These are phyloP conservation scores for Imbricaverruca yamaguchii DNA, from an alignment of 2,888 invertebrate species.

Conservation along the genomic window DNA sequence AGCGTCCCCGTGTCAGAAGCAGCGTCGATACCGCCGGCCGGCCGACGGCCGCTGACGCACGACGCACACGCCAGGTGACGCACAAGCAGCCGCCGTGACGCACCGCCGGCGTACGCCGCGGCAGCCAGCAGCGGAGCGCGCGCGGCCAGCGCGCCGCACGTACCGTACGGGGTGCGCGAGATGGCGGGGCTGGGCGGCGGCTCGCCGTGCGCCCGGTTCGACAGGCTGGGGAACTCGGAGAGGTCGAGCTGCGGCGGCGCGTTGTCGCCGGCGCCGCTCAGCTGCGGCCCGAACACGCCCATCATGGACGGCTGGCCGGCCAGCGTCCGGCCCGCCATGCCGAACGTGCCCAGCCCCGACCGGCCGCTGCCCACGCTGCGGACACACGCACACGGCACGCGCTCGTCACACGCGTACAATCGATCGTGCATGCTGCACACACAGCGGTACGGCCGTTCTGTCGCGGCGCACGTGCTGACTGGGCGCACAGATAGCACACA, in stretches of 20 bases:
- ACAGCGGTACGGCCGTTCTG: too few relatives aligned
- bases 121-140: neutral
- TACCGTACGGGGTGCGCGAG: slow-evolving; percentile 17
- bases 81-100: neutral
- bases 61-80: too few relatives aligned
- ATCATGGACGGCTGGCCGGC: slow-evolving; percentile 13
- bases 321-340: slow-evolving; percentile 5
- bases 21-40: too few relatives aligned
- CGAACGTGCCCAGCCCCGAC: neutral
- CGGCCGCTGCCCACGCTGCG: slow-evolving; percentile 16
- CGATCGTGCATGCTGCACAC: too few relatives aligned
- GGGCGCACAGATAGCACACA: too few relatives aligned
- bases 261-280: slow-evolving; percentile 25
- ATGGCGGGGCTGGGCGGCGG: slow-evolving; percentile 30
- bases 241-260: slow-evolving; percentile 75
- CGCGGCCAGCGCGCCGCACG: neutral
- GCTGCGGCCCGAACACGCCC: neutral
- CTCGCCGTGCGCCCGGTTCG: slow-evolving; percentile 62
- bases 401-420: neutral
- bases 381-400: neutral
- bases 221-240: slow-evolving; percentile 86
- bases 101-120: neutral
- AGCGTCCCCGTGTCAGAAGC: too few relatives aligned
- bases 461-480: too few relatives aligned
- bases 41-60: too few relatives aligned